Evolutionary conservation across 2,888 invertebrate species (phyloP), one percentile per base, ranked within the genome.

Genomic region (Cryptocheilus praepositus): DNA sequence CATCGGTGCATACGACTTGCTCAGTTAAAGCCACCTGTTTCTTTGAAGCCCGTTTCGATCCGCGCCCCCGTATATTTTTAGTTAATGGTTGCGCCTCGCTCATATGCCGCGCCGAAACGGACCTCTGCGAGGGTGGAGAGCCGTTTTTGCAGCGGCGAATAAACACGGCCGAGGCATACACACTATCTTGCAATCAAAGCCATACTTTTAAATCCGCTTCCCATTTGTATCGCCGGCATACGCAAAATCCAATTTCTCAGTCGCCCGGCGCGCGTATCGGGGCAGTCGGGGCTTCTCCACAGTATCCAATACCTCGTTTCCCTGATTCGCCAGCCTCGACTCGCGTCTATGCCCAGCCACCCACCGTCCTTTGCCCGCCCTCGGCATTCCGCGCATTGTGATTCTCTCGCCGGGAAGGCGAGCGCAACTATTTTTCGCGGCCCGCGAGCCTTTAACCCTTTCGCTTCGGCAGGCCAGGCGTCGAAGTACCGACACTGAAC

Each of bases 31-130:
- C 61, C 58, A 53, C 46, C 49, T 21, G 43, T 70, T 67, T 72
- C 72, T 72, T 73, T 73, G 65, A 69, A 46, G 63, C 59, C 16
- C 55, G 49, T 74, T 70, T 57, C 59, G 69, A 71, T 67, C 67
- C 36, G 36, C 36, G 21, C 51, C 53, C 25, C 44, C 65, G 62
- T 73, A 73, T 73, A 73, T 73, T 71, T 73, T 73, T 71, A 71
- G 71, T 71, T 68, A 68, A 46, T 59, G 19, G 61, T 62, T 18
- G 21, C 36, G 8, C 56, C n/a, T 21, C 56, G 11, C 43, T 43
- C 43, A 19, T 16, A n/a, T 8, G 21, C 45, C 18, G 36, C 19
- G 25, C 25, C 2, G 25, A 25, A 25, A 25, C n/a, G n/a, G n/a
- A n/a, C n/a, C n/a, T n/a, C n/a, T n/a, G n/a, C n/a, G n/a, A 46